A percentile compares a stretch with the other conserved stretches of the same genome.
These are phyloP conservation scores for Ametastegia equiseti DNA, from an alignment of 2,888 invertebrate genomes.

Conservation along the genomic window DNA sequence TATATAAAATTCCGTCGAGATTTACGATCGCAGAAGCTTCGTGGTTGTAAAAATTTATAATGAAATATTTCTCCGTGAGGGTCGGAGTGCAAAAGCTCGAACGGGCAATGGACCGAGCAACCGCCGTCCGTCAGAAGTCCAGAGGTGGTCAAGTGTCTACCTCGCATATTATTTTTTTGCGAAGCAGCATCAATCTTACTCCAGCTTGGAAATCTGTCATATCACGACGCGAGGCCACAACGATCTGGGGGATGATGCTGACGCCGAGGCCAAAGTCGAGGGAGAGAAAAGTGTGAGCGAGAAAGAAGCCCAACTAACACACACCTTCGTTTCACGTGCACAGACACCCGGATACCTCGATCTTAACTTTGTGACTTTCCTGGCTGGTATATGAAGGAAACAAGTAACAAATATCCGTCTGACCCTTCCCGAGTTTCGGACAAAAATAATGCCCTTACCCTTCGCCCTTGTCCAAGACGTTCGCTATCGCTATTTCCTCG, in stretches of 20 bases:
- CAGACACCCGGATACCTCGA: background rate
- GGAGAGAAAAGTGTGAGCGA: background rate
- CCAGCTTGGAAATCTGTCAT: slow-evolving; percentile 48
- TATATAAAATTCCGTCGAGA: background rate
- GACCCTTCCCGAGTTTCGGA: slow-evolving; percentile 30
- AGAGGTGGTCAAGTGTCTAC: slow-evolving; percentile 40
- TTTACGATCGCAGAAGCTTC: background rate
- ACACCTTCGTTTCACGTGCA: background rate
- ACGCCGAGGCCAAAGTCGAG: background rate
- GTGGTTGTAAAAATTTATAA: slow-evolving; percentile 23
- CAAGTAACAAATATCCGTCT: slow-evolving; percentile 44
- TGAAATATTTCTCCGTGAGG: slow-evolving; percentile 37
- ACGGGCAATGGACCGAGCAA: slow-evolving; percentile 38
- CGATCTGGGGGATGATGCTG: slow-evolving; percentile 36
- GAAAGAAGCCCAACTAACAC: background rate
- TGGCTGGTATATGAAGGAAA: slow-evolving; percentile 31
- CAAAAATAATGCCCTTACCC: slow-evolving; percentile 18
- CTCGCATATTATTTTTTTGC: slow-evolving; percentile 46
- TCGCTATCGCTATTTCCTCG: background rate
- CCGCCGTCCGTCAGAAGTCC: slow-evolving; percentile 37
- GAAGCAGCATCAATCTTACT: slow-evolving; percentile 47
- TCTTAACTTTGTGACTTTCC: slow-evolving; percentile 7
- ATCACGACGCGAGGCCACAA: slow-evolving; percentile 47
- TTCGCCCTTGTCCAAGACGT: slow-evolving; percentile 11
- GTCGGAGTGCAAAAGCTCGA: slow-evolving; percentile 32